These are phyloP conservation scores for Gnathonemus longibarbis DNA, from an alignment of 2,113 vertebrate species.

Conservation along the genomic window DNA sequence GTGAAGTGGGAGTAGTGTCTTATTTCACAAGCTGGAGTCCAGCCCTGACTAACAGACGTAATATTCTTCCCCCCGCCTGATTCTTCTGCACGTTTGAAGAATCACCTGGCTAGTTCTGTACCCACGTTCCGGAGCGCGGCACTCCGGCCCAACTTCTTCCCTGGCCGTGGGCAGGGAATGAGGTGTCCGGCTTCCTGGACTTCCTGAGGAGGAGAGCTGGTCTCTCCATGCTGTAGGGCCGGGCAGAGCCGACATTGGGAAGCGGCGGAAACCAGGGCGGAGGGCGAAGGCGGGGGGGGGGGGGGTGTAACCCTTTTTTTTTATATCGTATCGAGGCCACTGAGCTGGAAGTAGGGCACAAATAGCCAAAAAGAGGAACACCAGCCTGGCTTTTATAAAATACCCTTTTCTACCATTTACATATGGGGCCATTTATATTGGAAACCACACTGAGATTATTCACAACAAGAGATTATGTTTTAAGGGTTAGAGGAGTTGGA, in stretches of 20 bases:
- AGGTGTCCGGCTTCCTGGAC: background rate
- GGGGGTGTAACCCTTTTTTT: background rate
- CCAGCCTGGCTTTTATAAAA: background rate
- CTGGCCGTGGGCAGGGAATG: background rate
- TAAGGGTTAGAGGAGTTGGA: background rate
- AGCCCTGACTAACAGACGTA: background rate
- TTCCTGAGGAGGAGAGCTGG: background rate
- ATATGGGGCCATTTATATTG: background rate
- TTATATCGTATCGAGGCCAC: conserved; percentile 16
- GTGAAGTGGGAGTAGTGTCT: background rate
- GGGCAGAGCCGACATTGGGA: background rate
- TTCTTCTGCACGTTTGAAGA: background rate
- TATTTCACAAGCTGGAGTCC: background rate
- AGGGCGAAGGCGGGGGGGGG: background rate
- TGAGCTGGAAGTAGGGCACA: conserved; percentile 20
- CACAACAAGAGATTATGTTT: background rate
- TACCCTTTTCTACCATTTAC: background rate
- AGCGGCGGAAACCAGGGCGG: too few relatives aligned
- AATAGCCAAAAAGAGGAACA: background rate
- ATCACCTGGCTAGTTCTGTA: background rate
- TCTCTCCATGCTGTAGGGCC: background rate
- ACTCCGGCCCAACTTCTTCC: background rate
- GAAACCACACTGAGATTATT: background rate
- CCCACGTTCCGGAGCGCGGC: too few relatives aligned
- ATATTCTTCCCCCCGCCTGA: background rate